Base-by-base conservation (phyloP, 64 coral and sea anemone genomes). In the Pachyseris speciosa region DNA sequence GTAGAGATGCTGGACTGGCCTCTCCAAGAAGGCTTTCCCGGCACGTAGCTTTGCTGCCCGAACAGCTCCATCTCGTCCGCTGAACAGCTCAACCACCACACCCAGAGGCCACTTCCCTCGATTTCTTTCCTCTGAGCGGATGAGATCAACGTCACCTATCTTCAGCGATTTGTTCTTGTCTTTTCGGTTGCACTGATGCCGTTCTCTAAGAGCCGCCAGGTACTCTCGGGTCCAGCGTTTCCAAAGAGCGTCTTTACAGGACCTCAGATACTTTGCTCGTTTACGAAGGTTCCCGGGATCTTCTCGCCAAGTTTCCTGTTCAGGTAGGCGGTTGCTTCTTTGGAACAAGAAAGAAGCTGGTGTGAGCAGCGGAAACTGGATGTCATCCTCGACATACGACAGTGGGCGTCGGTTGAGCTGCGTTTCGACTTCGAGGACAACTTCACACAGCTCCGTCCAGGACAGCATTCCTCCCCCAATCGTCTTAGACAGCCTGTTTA, bases 171-270 rank as follows among this genome's bases (percentile, higher is more conserved):
- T 70, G 0, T 22, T 27, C 17, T 58, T 73, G 40, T 17, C 40
- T 20, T 28, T 33, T 2, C 22, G 29, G 8, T 45, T 83, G 5
- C 40, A 74, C 9, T 63, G 49, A 25, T 69, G 77, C 1, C 60
- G 53, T 34, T 93, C 83, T 37, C 91, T 60, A 12, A 87, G 74
- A 0, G 91, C 83, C n/a, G 47, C 50, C 34, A 93, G 11, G 33
- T 94, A 94, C 65, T 94, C 63, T 17, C 71, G 27, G 25, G 72
- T 68, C 85, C 92, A 94, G 26, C 75, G 75, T 59, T 75, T 60
- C 84, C 92, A 88, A 8, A 87, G 65, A 13, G 72, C 48, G 7
- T 94, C 61, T 52, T 93, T 93, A 9, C 64, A 58, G 6, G 58
- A 50, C 53, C 37, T 63, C 24, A 87, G 60, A 33, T 84, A 81